Evolutionary conservation across 92 coral and sea anemone species (phyloP), one percentile per base, ranked within the genome.

Genomic region (Paramuricea clavata): DNA sequence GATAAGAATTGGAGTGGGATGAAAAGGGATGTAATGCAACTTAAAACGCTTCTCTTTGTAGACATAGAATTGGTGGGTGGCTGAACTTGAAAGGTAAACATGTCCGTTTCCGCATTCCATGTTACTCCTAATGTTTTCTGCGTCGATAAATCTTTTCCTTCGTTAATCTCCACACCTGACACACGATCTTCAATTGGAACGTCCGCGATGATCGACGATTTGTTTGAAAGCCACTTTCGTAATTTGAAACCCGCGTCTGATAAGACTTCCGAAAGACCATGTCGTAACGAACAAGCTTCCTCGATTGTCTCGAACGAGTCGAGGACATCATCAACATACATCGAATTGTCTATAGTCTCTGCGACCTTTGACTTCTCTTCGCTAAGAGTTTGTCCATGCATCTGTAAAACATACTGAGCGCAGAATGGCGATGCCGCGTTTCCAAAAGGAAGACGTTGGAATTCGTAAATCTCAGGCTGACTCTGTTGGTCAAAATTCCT

Each of bases 281-380:
- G 78, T 42, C 74, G 69, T 10, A 85, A 28, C 0, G 34, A 26
- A 26, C 70, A 28, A 6, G 91, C 93, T 76, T 78, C 85, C 35
- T 44, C 71, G 13, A 72, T 81, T 0, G 86, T 83, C 64, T 92
- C 92, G 42, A 86, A 62, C 13, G 89, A 92, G 71, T 92, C 94
- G 6, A 92, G 82, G 2, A 82, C 87, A 54, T 91, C 94, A 49
- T 85, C 90, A 5, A 73, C 94, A 57, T 92, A 87, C 93, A 90
- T 75, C 0, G 86, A 79, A 17, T 74, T 81, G 41, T 71, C 85
- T 16, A 87, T 90, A 12, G 81, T 90, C 27, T 87, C 87, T 60
- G 89, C 82, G 32, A 86, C 91, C 23, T 69, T 47, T 25, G 91
- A 90, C n/a, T 83, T 87, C 70, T 83, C 87, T 39, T 62, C 4